Percentiles rank a stretch among this genome's conserved stretches.
phyloP scores from a whole-genome alignment of 1,140 invertebrate species.

The Neotoxoptera formosana region DNA sequence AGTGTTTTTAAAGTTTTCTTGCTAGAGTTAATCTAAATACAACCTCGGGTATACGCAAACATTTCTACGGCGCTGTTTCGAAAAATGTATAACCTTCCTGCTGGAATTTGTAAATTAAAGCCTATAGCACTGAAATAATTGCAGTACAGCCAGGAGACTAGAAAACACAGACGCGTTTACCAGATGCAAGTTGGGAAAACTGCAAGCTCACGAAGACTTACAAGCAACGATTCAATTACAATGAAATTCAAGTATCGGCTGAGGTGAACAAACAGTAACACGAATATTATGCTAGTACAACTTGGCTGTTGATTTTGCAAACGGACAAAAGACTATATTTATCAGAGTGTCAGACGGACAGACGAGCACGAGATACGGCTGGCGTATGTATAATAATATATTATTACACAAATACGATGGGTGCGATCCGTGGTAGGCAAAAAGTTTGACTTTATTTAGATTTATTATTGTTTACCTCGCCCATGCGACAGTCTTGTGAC shows the following conservation, averaged over 20 bases:
- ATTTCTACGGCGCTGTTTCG: neutral
- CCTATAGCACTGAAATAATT: neutral
- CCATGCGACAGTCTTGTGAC: constrained; percentile 51
- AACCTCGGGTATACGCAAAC: neutral
- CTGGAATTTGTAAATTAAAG: neutral
- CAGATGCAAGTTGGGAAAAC: neutral
- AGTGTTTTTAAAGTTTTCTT: neutral
- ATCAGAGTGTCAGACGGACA: neutral
- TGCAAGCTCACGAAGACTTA: no score
- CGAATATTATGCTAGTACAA: neutral
- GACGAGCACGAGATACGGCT: no score
- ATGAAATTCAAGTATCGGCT: neutral
- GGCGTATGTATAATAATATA: no score
- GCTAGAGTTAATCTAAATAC: neutral
- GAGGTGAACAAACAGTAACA: neutral
- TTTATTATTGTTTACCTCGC: constrained; percentile 35
- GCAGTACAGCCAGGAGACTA: no score
- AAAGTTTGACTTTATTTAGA: neutral
- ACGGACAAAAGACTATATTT: no score
- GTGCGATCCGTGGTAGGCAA: neutral
- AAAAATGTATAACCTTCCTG: neutral
- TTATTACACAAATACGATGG: neutral
- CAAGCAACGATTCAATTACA: neutral
- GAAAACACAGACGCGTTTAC: neutral
- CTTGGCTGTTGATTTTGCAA: no score